Percentiles rank a stretch among this genome's conserved stretches.
phyloP scores from a whole-genome alignment of 2,888 invertebrate genomes.

The Harpagoxenus sublaevis region DNA sequence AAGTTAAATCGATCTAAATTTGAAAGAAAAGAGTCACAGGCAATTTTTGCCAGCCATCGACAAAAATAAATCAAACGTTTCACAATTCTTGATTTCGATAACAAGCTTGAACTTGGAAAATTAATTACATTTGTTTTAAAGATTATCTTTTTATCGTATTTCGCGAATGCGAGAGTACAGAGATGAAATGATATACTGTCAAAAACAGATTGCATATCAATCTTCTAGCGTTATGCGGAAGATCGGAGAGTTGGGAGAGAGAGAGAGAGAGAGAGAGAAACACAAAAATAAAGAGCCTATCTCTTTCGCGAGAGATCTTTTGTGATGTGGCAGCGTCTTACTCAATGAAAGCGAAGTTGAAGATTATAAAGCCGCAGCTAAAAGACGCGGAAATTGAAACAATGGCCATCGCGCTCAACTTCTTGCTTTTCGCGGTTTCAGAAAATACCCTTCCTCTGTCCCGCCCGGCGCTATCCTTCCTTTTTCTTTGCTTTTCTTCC shows the following conservation, averaged over 20 bases:
- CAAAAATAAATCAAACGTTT: not conserved
- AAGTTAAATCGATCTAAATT: not conserved
- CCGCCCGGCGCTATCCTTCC: no score
- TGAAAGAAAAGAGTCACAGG: not conserved
- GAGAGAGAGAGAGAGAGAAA: conserved; percentile 44
- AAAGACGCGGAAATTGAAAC: conserved; percentile 69
- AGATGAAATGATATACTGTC: not conserved
- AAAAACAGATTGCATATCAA: not conserved
- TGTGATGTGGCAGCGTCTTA: conserved; percentile 56
- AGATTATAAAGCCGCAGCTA: conserved; percentile 41
- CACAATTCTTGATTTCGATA: not conserved
- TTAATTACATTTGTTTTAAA: not conserved
- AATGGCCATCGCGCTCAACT: conserved; percentile 62
- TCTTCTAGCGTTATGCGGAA: not conserved
- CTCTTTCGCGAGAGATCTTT: conserved; percentile 68
- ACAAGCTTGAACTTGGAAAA: not conserved
- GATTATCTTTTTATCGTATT: not conserved
- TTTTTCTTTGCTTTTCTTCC: conserved; percentile 25
- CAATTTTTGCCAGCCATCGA: not conserved
- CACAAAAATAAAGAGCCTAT: conserved; percentile 52
- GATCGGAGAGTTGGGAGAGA: not conserved
- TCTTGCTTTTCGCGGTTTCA: conserved; percentile 62
- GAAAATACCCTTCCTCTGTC: conserved; percentile 60
- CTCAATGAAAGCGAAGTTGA: conserved; percentile 53
- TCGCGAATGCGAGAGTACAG: not conserved